These are phyloP conservation scores for Zhuqinia jingwanae DNA, from an alignment of 2,888 invertebrate genomes.

Conservation along the genomic window DNA sequence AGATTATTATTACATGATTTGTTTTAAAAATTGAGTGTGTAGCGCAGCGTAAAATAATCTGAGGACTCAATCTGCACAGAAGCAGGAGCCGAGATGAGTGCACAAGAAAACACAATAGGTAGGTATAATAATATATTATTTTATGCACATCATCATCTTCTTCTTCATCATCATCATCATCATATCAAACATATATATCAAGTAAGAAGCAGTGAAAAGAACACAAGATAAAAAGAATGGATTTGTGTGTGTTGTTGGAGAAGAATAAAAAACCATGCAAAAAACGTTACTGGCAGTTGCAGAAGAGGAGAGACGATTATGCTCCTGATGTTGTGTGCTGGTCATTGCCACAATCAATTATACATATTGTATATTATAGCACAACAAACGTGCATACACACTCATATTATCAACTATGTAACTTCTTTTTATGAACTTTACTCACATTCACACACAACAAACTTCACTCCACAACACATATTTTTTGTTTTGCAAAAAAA, in stretches of 20 bases:
- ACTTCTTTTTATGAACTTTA: not conserved
- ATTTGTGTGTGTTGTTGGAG: not conserved
- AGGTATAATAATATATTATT: not conserved
- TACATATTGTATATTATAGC: not conserved
- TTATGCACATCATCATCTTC: slow-evolving; percentile 14
- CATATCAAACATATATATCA: slow-evolving; percentile 17
- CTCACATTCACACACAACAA: not conserved
- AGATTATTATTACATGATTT: slow-evolving; percentile 37
- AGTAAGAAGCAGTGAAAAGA: not conserved
- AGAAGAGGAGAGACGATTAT: slow-evolving; percentile 10
- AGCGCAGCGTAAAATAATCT: slow-evolving; percentile 33
- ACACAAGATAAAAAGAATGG: not conserved
- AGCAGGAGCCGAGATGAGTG: slow-evolving; percentile 6
- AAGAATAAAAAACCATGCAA: slow-evolving; percentile 42
- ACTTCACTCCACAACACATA: slow-evolving; percentile 15
- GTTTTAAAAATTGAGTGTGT: slow-evolving; percentile 17
- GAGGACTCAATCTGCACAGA: slow-evolving; percentile 31
- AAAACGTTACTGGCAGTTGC: slow-evolving; percentile 42
- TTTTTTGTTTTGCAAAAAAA: slow-evolving; percentile 42
- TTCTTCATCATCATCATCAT: slow-evolving; percentile 5
- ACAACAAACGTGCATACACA: slow-evolving; percentile 11
- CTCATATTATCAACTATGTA: not conserved
- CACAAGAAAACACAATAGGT: slow-evolving; percentile 1
- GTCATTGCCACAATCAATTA: slow-evolving; percentile 69
- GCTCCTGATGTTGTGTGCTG: slow-evolving; percentile 48